Evolutionary conservation across 1,140 invertebrate species (phyloP).

Genomic region (Aphelinus certus): DNA sequence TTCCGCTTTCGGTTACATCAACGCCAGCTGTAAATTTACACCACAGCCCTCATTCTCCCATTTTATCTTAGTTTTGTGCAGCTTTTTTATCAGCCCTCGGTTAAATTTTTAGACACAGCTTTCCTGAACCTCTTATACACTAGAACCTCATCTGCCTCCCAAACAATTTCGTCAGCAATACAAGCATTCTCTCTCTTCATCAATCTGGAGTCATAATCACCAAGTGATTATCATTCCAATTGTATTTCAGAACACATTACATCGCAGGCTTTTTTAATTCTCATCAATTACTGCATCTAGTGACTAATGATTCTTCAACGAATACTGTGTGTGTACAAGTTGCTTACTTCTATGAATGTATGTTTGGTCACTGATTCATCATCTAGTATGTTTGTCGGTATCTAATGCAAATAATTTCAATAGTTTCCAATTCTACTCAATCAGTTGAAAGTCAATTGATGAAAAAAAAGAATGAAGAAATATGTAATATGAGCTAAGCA

Average conservation of each 20-base stretch:
- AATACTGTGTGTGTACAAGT: neutral
- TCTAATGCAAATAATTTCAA: neutral
- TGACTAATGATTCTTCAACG: slow-evolving; percentile 8
- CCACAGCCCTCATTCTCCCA: slow-evolving; percentile 35
- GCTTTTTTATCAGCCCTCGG: neutral
- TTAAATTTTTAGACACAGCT: neutral
- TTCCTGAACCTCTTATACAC: neutral
- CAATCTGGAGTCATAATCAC: slow-evolving; percentile 11
- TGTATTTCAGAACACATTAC: slow-evolving; percentile 19
- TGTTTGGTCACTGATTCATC: neutral
- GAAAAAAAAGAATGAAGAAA: slow-evolving; percentile 22
- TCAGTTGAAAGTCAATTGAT: slow-evolving; percentile 1
- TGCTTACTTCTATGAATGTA: slow-evolving; percentile 2
- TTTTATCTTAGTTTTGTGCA: neutral
- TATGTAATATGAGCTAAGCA: slow-evolving; percentile 27
- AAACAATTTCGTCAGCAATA: slow-evolving; percentile 23
- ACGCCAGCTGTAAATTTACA: slow-evolving; percentile 34
- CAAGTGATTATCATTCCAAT: slow-evolving; percentile 21
- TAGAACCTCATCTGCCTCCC: slow-evolving; percentile 18
- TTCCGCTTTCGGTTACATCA: slow-evolving; percentile 52
- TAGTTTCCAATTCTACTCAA: neutral
- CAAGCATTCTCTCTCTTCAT: slow-evolving; percentile 7
- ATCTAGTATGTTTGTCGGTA: neutral
- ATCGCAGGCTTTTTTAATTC: slow-evolving; percentile 13
- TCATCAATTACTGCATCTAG: slow-evolving; percentile 5